phyloP scores from a whole-genome alignment of 1,140 invertebrate genomes.

The Drosophila murphyi region DNA sequence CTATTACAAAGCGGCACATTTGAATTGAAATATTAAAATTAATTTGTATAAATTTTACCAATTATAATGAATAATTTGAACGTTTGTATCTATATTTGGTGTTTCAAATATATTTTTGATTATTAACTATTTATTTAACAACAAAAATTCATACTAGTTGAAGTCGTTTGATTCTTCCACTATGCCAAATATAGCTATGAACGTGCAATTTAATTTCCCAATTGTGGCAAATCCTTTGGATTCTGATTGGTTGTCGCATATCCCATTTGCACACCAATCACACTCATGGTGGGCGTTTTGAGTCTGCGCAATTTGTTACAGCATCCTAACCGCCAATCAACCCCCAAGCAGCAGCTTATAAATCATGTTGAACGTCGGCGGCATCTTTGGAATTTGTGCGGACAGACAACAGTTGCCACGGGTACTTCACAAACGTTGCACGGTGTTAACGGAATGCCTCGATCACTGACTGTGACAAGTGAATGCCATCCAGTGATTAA shows the following conservation, averaged over 20 bases:
- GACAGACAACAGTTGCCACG: slow-evolving; percentile 60
- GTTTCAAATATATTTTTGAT: too few species aligned
- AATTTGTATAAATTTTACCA: not conserved
- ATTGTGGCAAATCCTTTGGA: not conserved
- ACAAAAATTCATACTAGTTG: not conserved
- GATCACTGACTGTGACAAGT: slow-evolving; percentile 52
- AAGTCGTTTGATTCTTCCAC: too few species aligned
- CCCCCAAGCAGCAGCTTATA: slow-evolving; percentile 36
- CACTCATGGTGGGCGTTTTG: slow-evolving; percentile 43
- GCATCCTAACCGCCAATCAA: slow-evolving; percentile 51
- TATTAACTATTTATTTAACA: not conserved
- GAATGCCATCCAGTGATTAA: slow-evolving; percentile 61
- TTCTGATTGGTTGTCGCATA: slow-evolving; percentile 41
- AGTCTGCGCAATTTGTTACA: slow-evolving; percentile 55
- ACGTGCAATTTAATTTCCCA: slow-evolving; percentile 7
- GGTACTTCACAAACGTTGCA: slow-evolving; percentile 59
- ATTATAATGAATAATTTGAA: too few species aligned
- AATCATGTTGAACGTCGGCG: slow-evolving; percentile 20
- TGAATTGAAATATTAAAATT: not conserved
- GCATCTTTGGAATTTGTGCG: slow-evolving; percentile 19
- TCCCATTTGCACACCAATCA: slow-evolving; percentile 44
- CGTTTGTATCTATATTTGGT: not conserved
- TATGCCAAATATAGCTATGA: too few species aligned
- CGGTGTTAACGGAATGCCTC: slow-evolving; percentile 60
- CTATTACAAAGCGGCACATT: not conserved